phyloP scores from a whole-genome alignment of 2,888 invertebrate genomes.

The Resseliella maxima region DNA sequence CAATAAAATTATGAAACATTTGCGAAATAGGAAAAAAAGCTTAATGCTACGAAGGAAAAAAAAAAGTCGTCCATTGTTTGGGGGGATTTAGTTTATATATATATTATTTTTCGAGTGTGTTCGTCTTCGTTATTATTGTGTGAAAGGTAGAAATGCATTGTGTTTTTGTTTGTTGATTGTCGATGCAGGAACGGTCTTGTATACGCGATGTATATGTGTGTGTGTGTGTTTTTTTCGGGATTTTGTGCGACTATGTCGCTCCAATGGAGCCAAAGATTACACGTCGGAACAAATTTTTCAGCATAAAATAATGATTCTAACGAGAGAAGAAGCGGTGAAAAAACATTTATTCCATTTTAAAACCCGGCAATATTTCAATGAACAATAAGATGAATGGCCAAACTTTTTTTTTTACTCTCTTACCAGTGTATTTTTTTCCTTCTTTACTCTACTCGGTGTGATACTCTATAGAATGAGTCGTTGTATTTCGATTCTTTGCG shows the following conservation, averaged over 20 bases:
- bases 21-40: conserved; percentile 35
- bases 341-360: conserved; percentile 53
- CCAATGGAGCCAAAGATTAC: conserved; percentile 53
- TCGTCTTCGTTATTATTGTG: conserved; percentile 32
- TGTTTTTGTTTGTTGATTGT: conserved; percentile 16
- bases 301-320: conserved; percentile 51
- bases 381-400: conserved; percentile 51
- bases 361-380: conserved; percentile 51
- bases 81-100: neutral
- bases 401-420: conserved; percentile 4
- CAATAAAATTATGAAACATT: conserved; percentile 53
- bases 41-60: neutral
- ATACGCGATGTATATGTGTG: neutral
- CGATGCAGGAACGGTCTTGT: neutral
- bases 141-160: conserved; percentile 48
- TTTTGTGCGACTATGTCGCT: conserved; percentile 47
- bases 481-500: conserved; percentile 53
- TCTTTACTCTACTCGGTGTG: neutral
- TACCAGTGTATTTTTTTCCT: neutral
- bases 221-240: neutral
- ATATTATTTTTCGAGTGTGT: neutral
- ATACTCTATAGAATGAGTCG: conserved; percentile 19
- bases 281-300: conserved; percentile 53
- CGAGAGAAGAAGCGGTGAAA: conserved; percentile 53
- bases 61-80: conserved; percentile 30